Conservation (phyloP, 2,113 vertebrate genomes). For the Henicopernis longicauda region DNA sequence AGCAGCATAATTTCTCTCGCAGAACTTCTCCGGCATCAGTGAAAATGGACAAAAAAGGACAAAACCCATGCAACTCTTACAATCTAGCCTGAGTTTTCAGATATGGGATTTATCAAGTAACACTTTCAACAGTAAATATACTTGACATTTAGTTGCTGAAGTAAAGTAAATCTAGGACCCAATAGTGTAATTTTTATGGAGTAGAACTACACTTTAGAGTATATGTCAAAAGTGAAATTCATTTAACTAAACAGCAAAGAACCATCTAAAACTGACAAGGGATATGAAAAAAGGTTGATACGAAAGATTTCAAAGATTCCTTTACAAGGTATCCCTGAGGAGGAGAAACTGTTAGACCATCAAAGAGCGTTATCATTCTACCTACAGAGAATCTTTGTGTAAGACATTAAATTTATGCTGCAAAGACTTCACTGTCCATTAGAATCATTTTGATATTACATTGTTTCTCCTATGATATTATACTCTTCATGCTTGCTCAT, state of each 20-base stretch:
- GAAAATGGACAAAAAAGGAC: not conserved
- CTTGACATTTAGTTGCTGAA: constrained; percentile 27
- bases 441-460: not conserved
- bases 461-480: not conserved
- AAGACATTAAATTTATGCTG: not conserved
- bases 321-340: not conserved
- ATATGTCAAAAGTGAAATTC: constrained; percentile 24
- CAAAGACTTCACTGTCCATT: not conserved
- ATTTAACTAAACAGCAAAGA: constrained; percentile 55
- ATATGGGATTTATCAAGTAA: constrained; percentile 28
- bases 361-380: not conserved
- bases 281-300: constrained; percentile 13
- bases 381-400: not conserved
- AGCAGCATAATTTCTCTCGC: not conserved
- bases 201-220: not conserved
- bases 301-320: constrained; percentile 23
- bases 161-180: constrained; percentile 42
- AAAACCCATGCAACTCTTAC: not conserved
- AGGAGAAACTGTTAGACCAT: not conserved
- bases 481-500: not conserved
- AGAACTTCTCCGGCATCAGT: not conserved
- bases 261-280: constrained; percentile 14
- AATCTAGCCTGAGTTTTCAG: not conserved
- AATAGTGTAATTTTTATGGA: constrained; percentile 28
- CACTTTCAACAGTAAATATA: not conserved